phyloP scores from a whole-genome alignment of 2,797 vertebrate genomes.

The Sparus aurata region DNA sequence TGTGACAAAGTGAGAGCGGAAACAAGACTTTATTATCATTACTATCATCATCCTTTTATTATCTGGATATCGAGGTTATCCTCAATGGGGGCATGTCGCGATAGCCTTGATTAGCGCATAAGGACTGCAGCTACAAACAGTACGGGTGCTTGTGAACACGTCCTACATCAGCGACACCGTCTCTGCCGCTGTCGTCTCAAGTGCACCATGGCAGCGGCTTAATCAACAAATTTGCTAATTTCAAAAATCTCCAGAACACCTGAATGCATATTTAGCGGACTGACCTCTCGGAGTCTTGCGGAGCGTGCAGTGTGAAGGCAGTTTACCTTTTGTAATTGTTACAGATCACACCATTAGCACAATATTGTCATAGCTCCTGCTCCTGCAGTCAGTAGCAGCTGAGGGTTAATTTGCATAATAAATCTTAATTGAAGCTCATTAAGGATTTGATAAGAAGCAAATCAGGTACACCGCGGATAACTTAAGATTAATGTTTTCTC shows the following conservation, averaged over 20 bases:
- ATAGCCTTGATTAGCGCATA: neutral
- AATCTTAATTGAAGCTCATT: conserved; percentile 91
- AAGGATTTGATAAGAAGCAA: conserved; percentile 89
- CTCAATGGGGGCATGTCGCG: too few relatives aligned
- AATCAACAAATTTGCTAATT: conserved; percentile 35
- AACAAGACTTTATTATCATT: too few relatives aligned
- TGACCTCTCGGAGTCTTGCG: conserved; percentile 62
- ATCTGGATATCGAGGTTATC: too few relatives aligned
- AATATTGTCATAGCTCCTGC: conserved; percentile 87
- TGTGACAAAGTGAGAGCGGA: too few relatives aligned
- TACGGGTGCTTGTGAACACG: neutral
- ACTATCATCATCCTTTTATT: too few relatives aligned
- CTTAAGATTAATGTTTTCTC: conserved; percentile 83
- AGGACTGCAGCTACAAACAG: neutral
- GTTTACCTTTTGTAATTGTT: conserved; percentile 89
- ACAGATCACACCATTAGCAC: conserved; percentile 87
- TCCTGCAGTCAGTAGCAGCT: conserved; percentile 83
- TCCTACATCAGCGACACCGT: neutral
- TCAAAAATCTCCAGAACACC: conserved; percentile 42
- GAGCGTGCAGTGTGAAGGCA: conserved; percentile 69
- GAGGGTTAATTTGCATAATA: conserved; percentile 90
- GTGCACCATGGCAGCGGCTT: conserved; percentile 6
- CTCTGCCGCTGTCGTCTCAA: conserved; percentile 7
- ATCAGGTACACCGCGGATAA: conserved; percentile 86
- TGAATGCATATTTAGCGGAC: conserved; percentile 49